Evolutionary conservation across 2,888 invertebrate species (phyloP).

Genomic region (Morpho helenor): DNA sequence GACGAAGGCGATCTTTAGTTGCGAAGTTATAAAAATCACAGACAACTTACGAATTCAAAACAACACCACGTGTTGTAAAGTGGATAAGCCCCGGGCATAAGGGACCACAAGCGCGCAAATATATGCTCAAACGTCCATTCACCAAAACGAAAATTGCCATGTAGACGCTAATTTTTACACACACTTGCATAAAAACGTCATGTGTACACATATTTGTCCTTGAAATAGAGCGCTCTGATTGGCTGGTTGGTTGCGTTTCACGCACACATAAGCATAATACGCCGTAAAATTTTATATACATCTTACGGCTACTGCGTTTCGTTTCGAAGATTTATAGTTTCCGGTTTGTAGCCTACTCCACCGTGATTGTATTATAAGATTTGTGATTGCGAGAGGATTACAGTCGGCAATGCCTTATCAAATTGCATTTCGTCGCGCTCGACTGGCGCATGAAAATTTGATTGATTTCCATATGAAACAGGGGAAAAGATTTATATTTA

Average conservation of each 20-base stretch:
- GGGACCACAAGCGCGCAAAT: constrained; percentile 11
- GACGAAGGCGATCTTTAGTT: constrained; percentile 22
- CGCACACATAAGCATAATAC: constrained; percentile 27
- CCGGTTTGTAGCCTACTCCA: constrained; percentile 18
- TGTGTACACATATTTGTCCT: constrained; percentile 28
- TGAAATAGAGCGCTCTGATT: constrained; percentile 33
- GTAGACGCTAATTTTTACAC: constrained; percentile 9
- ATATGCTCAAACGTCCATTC: constrained; percentile 10
- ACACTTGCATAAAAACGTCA: constrained; percentile 10
- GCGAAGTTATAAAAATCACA: constrained; percentile 21
- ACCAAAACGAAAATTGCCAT: constrained; percentile 14
- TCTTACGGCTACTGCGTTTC: constrained; percentile 22
- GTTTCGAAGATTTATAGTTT: constrained; percentile 27
- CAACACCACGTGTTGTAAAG: constrained; percentile 25
- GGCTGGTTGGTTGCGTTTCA: constrained; percentile 28
- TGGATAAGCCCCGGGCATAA: constrained; percentile 13
- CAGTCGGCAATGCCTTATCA: constrained; percentile 10
- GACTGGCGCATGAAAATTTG: constrained; percentile 6
- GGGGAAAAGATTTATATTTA: background rate
- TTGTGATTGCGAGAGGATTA: constrained; percentile 3
- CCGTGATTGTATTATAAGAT: constrained; percentile 15
- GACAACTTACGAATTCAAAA: constrained; percentile 36
- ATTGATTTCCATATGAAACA: constrained; percentile 12
- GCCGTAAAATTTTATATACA: constrained; percentile 27
- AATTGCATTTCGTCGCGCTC: constrained; percentile 11